phyloP scores from a whole-genome alignment of 2,797 vertebrate genomes.

The Xenentodon cancila region DNA sequence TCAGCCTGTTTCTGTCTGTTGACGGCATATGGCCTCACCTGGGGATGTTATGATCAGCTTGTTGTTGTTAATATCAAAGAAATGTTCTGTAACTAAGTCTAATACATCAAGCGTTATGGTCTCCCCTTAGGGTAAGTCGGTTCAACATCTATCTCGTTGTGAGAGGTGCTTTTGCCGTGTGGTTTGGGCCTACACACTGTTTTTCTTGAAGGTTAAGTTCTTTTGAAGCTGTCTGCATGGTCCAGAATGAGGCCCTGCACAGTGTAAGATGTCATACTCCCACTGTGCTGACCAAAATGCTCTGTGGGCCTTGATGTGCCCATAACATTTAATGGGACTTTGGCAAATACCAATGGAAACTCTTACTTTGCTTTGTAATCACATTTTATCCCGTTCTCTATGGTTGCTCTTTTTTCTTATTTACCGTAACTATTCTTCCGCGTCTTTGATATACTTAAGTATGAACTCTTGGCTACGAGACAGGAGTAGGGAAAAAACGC shows the following conservation, averaged over 20 bases:
- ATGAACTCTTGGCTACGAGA: constrained; percentile 48
- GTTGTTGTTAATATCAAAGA: constrained; percentile 66
- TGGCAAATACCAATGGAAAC: constrained; percentile 85
- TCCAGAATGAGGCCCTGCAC: constrained; percentile 82
- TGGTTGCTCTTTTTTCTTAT: constrained; percentile 58
- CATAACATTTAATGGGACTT: constrained; percentile 86
- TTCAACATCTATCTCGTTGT: constrained; percentile 58
- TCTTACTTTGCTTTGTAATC: constrained; percentile 82
- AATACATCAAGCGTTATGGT: constrained; percentile 37
- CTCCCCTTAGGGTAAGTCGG: constrained; percentile 37
- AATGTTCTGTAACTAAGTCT: constrained; percentile 49
- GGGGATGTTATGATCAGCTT: constrained; percentile 51
- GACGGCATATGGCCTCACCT: constrained; percentile 35
- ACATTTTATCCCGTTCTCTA: constrained; percentile 61
- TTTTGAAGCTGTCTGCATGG: constrained; percentile 81
- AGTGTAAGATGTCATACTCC: constrained; percentile 86
- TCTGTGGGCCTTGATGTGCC: constrained; percentile 80
- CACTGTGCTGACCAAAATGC: constrained; percentile 82
- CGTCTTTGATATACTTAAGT: constrained; percentile 66
- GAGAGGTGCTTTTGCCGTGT: constrained; percentile 57
- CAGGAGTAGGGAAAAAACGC: constrained; percentile 31
- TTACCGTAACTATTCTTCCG: constrained; percentile 67
- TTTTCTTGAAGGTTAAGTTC: constrained; percentile 71
- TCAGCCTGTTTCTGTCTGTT: constrained; percentile 51
- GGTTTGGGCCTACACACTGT: constrained; percentile 64